A percentile compares a stretch with the other conserved stretches of the same genome.
Conservation (phyloP, 2,888 invertebrate genomes). For the Eristalinus sepulchralis region DNA sequence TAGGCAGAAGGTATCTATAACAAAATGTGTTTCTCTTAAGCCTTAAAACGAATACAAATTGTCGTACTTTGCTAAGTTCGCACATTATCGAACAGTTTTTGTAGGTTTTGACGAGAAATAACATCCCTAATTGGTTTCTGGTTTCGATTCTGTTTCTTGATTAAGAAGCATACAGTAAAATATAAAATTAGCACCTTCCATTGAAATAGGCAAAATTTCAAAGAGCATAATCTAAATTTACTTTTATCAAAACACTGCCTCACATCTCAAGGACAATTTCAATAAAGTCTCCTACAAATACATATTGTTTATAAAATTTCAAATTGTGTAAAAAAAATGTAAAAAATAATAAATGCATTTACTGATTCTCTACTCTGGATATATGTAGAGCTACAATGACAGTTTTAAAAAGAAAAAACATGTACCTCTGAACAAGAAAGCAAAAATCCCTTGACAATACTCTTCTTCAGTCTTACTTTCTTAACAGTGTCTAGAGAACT, state of each 20-base stretch:
- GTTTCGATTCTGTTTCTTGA: too few relatives aligned
- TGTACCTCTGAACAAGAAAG: too few relatives aligned
- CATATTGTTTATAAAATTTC: not conserved
- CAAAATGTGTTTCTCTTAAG: not conserved
- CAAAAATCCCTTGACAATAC: too few relatives aligned
- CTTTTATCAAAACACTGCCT: not conserved
- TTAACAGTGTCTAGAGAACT: too few relatives aligned
- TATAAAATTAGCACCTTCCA: not conserved
- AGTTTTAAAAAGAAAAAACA: not conserved
- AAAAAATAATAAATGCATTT: not conserved
- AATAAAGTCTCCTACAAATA: not conserved
- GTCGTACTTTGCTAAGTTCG: too few relatives aligned
- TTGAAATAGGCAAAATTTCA: not conserved
- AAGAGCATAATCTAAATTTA: not conserved
- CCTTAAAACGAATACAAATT: not conserved
- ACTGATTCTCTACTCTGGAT: not conserved
- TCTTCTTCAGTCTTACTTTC: too few relatives aligned
- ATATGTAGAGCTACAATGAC: not conserved
- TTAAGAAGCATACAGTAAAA: not conserved
- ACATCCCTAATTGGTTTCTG: too few relatives aligned
- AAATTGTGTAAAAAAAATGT: not conserved
- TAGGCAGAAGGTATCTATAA: not conserved
- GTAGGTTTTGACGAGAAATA: too few relatives aligned
- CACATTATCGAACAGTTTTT: not conserved
- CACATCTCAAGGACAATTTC: not conserved